Conservation (phyloP, 2,797 vertebrate genomes). For the Amazonetta brasiliensis region DNA sequence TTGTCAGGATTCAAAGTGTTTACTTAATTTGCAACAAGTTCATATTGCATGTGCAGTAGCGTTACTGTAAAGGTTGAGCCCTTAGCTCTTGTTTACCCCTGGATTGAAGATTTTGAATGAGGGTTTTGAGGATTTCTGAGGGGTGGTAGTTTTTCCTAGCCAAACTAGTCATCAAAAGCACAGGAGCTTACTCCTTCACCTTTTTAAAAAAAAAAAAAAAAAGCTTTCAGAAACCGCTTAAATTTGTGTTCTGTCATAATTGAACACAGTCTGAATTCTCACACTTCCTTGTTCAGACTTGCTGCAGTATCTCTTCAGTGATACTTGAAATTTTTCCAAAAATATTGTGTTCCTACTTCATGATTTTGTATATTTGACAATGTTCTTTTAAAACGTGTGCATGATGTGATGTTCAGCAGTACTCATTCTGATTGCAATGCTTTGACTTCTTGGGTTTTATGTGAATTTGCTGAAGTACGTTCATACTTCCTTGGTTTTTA, state of each 20-base stretch:
- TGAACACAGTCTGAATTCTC: neutral
- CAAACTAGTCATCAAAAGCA: neutral
- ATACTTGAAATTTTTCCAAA: neutral
- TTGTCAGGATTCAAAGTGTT: neutral
- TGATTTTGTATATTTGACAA: neutral
- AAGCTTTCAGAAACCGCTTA: neutral
- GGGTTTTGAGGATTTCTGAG: neutral
- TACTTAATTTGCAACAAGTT: neutral
- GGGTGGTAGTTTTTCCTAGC: neutral
- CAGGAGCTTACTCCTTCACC: neutral
- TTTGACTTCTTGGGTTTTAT: neutral
- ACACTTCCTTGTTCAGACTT: neutral
- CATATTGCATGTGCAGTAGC: neutral
- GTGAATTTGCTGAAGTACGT: neutral
- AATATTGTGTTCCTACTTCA: neutral
- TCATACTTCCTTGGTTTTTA: neutral
- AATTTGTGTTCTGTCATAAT: neutral
- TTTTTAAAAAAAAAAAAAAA: neutral
- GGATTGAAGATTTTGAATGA: neutral
- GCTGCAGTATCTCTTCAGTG: neutral
- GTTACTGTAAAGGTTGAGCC: neutral
- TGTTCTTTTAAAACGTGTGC: neutral
- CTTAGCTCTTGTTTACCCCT: neutral
- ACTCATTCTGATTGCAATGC: neutral
- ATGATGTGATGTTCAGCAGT: neutral